Base-by-base conservation (phyloP, 1,140 invertebrate species). In the Drosophila nasuta region DNA sequence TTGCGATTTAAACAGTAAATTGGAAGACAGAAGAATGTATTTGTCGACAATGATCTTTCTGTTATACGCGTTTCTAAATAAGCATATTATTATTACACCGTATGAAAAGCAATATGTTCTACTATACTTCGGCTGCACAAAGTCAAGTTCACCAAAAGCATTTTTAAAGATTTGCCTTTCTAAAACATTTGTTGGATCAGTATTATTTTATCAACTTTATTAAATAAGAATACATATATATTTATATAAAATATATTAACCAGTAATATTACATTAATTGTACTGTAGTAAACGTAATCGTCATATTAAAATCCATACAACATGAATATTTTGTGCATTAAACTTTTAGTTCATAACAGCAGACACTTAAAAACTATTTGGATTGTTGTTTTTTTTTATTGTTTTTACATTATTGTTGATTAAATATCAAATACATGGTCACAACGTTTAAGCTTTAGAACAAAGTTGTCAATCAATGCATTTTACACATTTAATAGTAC, bases 181-280 rank as follows among this genome's bases (percentile, higher is more conserved):
- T 25, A 25, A 4, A 6, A 38, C 35, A 25, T 25, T 25, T 25
- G 35, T 38, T 38, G 6, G 35, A 38, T 7, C 35, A 38, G 35
- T 38, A 38, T 60, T 48, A 54, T 69, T 81, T 54, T 48, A 15
- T 79, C 30, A 71, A 82, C 74, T 86, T 86, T 86, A 86, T 86
- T 87, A 87, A 79, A 73, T 87, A 81, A 69, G 75, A 79, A 87
- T 82, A 85, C 35, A 65, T 66, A 59, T 28, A 30, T 51, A 68
- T 49, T 57, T 70, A 75, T 75, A 75, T 77, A 82, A 87, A 76
- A 82, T 87, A 87, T 85, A 82, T 87, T 86, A 87, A 86, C 87
- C 82, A 79, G 72, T 87, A 87, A 86, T 76, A 63, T 45, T 81
- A 80, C 66, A 79, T 87, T 79, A 86, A 86, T 85, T 87, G 71